Evolutionary conservation across 2,113 vertebrate species (phyloP).

Genomic region (Hemiscyllium ocellatum): DNA sequence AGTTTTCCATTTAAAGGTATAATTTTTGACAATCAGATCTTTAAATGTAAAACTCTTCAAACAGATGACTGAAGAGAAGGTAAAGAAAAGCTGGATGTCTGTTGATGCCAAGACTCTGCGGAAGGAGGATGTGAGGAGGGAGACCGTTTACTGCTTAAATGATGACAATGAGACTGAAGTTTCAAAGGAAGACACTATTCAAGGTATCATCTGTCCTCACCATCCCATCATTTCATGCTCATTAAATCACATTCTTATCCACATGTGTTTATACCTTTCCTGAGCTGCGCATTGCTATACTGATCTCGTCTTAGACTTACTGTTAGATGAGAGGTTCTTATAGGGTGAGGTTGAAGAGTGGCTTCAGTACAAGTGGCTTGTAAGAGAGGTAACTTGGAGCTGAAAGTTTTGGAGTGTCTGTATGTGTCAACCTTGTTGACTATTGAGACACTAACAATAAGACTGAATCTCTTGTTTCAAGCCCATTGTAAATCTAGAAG

Average conservation of each 20-base stretch:
- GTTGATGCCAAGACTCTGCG: slow-evolving; percentile 75
- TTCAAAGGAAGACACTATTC: slow-evolving; percentile 76
- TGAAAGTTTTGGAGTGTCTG: not conserved
- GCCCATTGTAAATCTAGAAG: not conserved
- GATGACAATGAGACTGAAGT: slow-evolving; percentile 93
- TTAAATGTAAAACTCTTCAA: not conserved
- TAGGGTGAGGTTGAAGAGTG: not conserved
- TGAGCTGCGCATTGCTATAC: not conserved
- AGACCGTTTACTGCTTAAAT: slow-evolving; percentile 83
- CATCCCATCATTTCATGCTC: not conserved
- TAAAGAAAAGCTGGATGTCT: slow-evolving; percentile 73
- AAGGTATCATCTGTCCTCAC: slow-evolving; percentile 59
- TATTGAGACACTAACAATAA: not conserved
- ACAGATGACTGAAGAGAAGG: slow-evolving; percentile 73
- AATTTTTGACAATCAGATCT: not conserved
- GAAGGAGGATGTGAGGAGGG: slow-evolving; percentile 73
- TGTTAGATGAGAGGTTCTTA: not conserved
- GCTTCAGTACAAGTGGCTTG: too few species aligned
- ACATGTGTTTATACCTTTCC: not conserved
- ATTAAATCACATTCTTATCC: not conserved
- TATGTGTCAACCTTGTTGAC: not conserved
- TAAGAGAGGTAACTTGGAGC: not conserved
- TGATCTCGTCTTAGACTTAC: not conserved
- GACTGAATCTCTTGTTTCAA: not conserved
- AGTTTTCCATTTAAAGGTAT: not conserved